Evolutionary conservation across 2,888 invertebrate genomes (phyloP).

Genomic region (Graphium colonna): DNA sequence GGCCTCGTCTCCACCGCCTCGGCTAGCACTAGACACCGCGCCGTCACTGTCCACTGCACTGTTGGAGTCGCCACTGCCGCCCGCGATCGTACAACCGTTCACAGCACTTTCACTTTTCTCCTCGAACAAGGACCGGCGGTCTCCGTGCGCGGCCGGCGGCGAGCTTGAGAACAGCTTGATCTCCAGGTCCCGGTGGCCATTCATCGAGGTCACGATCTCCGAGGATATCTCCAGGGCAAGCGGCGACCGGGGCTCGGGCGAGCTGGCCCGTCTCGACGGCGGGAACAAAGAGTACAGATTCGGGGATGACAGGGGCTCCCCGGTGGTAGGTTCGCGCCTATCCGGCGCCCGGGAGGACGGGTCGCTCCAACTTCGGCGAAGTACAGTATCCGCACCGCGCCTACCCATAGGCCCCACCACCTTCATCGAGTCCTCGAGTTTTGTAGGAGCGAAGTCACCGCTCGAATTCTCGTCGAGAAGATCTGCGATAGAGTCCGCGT

Average conservation of each 20-base stretch:
- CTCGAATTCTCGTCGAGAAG: slow-evolving; percentile 71
- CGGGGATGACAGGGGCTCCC: slow-evolving; percentile 64
- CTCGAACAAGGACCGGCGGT: slow-evolving; percentile 70
- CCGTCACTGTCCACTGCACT: slow-evolving; percentile 66
- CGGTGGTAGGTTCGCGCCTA: slow-evolving; percentile 53
- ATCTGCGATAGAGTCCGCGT: slow-evolving; percentile 81
- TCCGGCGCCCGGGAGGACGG: slow-evolving; percentile 75
- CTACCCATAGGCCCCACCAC: slow-evolving; percentile 66
- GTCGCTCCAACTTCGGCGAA: slow-evolving; percentile 83
- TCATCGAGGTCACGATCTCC: slow-evolving; percentile 87
- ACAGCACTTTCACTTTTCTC: slow-evolving; percentile 75
- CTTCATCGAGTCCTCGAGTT: slow-evolving; percentile 75
- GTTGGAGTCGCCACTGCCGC: slow-evolving; percentile 62
- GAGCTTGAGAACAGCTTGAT: slow-evolving; percentile 87
- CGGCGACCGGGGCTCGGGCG: slow-evolving; percentile 66
- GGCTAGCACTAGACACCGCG: slow-evolving; percentile 56
- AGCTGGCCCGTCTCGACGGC: slow-evolving; percentile 60
- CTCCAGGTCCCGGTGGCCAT: slow-evolving; percentile 88
- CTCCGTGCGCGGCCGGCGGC: slow-evolving; percentile 69
- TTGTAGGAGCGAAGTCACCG: slow-evolving; percentile 71
- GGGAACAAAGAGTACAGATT: slow-evolving; percentile 70
- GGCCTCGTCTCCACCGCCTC: slow-evolving; percentile 59
- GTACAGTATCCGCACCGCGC: slow-evolving; percentile 62
- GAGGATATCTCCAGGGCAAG: slow-evolving; percentile 85
- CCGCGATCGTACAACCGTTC: slow-evolving; percentile 62